phyloP scores from a whole-genome alignment of 2,888 invertebrate species.

The Chloromyia formosa region DNA sequence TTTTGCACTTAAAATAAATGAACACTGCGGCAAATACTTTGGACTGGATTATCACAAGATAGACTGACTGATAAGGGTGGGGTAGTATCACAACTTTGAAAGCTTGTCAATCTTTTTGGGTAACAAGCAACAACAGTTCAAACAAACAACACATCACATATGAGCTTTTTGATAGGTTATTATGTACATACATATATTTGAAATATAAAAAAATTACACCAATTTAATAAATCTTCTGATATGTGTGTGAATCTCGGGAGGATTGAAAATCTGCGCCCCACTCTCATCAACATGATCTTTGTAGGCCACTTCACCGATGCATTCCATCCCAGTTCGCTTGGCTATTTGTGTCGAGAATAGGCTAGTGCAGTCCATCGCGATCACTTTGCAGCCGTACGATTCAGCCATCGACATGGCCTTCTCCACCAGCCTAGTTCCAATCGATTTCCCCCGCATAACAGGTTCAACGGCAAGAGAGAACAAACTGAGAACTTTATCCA shows the following conservation, averaged over 20 bases:
- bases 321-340: conserved; percentile 47
- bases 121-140: neutral
- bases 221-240: conserved; percentile 50
- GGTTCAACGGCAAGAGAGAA: conserved; percentile 48
- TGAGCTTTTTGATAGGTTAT: neutral
- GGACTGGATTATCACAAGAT: too few relatives aligned
- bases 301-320: conserved; percentile 46
- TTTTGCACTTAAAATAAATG: too few relatives aligned
- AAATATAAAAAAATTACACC: neutral
- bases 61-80: too few relatives aligned
- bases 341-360: conserved; percentile 49
- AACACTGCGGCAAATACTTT: too few relatives aligned
- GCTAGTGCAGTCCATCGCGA: conserved; percentile 50
- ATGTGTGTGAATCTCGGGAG: conserved; percentile 48
- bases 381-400: conserved; percentile 45
- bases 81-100: neutral
- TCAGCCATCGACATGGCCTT: conserved; percentile 46
- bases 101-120: neutral
- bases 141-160: neutral
- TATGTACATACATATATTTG: neutral
- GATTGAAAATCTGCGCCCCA: conserved; percentile 49
- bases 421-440: conserved; percentile 50
- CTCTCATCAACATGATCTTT: conserved; percentile 47
- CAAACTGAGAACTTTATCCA: conserved; percentile 47
- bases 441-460: conserved; percentile 47